Evolutionary conservation across 2,797 vertebrate species (phyloP), one percentile per base, ranked within the genome.

Genomic region (Discoglossus pictus): DNA sequence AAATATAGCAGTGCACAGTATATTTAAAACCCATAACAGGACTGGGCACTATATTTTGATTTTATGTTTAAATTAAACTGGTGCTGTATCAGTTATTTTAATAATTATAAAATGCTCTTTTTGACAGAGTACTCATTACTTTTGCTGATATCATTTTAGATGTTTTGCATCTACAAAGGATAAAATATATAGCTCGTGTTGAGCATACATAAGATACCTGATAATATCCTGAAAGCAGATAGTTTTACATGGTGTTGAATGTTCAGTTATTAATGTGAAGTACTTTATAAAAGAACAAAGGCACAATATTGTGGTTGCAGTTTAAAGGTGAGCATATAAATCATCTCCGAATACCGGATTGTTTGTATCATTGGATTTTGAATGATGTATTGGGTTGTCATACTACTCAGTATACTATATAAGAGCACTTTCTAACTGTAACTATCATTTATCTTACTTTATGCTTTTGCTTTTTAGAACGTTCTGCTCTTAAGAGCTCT

Each of bases 331-430:
- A 31, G 66, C 40, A 52, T 55, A 69, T 69, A 69, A 69, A 69
- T 69, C 66, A 69, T 54, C 58, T 61, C 21, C 27, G 13, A 23
- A 55, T 69, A 69, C 61, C 39, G 61, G 34, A 69, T 69, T 69
- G 58, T 62, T 54, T 69, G 50, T 61, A 69, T 54, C 66, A 54
- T 44, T 69, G 58, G 48, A 43, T 54, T 61, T 69, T 69, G 58
- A 69, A 69, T 69, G 66, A 69, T 69, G 38, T 62, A 69, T 69
- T 61, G 48, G 66, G 50, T 61, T 69, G 66, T 69, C 66, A 61
- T 21, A 16, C 7, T 8, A 54, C 55, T 47, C 16, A 47, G 27
- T 15, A 47, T 42, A 31, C 21, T 61, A 42, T 6, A 38, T 42
- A 61, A 62, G 13, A 47, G 23, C 47, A 39, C 53, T 54, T 61